phyloP scores from a whole-genome alignment of 2,113 vertebrate species.

The Hiodon tergisus region DNA sequence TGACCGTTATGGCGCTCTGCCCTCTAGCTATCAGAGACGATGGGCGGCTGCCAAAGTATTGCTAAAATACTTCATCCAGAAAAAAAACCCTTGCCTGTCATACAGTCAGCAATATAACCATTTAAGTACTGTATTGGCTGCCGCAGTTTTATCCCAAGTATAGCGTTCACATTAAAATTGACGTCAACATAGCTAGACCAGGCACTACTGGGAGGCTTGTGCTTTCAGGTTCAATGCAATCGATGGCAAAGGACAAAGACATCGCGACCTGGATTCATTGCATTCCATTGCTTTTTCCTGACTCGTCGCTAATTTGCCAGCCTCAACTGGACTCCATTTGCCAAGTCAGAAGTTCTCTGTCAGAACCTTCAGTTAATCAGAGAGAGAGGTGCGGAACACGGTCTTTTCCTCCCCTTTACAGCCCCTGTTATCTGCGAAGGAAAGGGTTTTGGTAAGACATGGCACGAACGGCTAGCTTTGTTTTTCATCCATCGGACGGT shows the following conservation, averaged over 20 bases:
- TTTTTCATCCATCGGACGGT: neutral
- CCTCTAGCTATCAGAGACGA: neutral
- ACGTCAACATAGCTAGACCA: neutral
- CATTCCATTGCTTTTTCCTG: conserved; percentile 15
- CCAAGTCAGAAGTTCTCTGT: neutral
- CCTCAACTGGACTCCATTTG: neutral
- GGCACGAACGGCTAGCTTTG: neutral
- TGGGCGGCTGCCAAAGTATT: neutral
- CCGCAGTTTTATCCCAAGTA: neutral
- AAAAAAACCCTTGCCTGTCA: neutral
- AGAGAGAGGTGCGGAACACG: neutral
- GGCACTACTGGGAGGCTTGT: neutral
- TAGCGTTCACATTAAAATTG: neutral
- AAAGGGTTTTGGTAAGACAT: neutral
- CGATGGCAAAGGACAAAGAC: neutral
- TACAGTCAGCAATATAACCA: neutral
- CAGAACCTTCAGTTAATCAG: neutral
- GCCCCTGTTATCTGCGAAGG: neutral
- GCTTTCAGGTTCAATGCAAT: neutral
- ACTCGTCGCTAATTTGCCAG: conserved; percentile 13
- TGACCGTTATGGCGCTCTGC: neutral
- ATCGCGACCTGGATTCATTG: conserved; percentile 16
- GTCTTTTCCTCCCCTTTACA: neutral
- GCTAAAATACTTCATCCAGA: neutral
- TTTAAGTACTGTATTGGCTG: neutral